Evolutionary conservation across 2,113 vertebrate species (phyloP), one percentile per base, ranked within the genome.

Genomic region (Corythornis vintsioides): DNA sequence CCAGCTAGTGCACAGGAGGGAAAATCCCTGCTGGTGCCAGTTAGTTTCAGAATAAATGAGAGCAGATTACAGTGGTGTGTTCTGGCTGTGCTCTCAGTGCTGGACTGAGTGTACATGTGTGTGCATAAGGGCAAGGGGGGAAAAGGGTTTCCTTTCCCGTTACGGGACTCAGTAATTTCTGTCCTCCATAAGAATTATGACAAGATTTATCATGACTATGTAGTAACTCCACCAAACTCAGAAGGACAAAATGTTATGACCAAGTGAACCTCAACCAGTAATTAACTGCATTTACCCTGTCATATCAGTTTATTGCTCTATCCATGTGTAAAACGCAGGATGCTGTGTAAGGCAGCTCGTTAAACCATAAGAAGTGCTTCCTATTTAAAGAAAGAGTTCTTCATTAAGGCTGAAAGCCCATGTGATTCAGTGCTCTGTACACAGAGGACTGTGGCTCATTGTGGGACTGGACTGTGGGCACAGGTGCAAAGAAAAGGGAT

Each of bases 1-100:
- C 82, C 86, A 95, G 96, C 94, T 88, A 86, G 48, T 20, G 67
- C 74, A 63, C 89, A 74, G 81, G 91, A 89, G 71, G 86, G 83
- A 86, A 87, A 90, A 88, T 80, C 83, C 83, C 70, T 73, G 66
- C 77, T 79, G 74, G 63, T 92, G 67, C 83, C 88, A 89, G 81
- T 94, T 89, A 31, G 66, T 95, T 86, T 93, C 50, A 71, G 81
- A 86, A 65, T 75, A 93, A 89, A 95, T 69, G 59, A 93, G 63
- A 72, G 40, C 4, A 1, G 83, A 93, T 85, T 88, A 92, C 1
- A 0, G 33, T 13, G 8, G 53, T 40, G 42, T 67, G 73, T 48
- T 60, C 45, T 1, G 3, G 35, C 67, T n/a, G 1, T 19, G 60
- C 31, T 90, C 56, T 59, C 61, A 21, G 8, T 75, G 73, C 7